Conservation (phyloP, 2,888 invertebrate species). For the Agrochola litura region DNA sequence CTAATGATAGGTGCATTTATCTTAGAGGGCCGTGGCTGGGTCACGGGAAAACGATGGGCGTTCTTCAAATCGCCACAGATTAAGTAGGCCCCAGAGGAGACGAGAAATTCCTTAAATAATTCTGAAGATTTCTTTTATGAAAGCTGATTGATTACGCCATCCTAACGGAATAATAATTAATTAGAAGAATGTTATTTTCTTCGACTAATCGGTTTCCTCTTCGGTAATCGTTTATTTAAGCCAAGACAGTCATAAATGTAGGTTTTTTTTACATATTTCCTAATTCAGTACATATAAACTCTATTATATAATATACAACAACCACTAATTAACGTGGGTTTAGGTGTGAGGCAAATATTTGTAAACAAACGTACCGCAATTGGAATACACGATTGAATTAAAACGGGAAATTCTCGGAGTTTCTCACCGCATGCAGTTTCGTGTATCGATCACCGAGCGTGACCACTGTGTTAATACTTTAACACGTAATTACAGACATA, state of each 20-base stretch:
- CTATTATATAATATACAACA: background rate
- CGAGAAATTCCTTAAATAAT: conserved; percentile 58
- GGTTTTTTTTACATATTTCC: background rate
- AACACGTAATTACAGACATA: conserved; percentile 51
- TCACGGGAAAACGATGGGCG: conserved; percentile 62
- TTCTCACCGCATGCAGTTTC: conserved; percentile 42
- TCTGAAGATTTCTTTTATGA: conserved; percentile 41
- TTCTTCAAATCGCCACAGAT: conserved; percentile 63
- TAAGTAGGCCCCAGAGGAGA: conserved; percentile 42
- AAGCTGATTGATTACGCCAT: conserved; percentile 46
- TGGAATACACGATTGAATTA: conserved; percentile 34
- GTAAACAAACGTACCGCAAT: conserved; percentile 44
- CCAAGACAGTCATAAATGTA: background rate
- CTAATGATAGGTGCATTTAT: conserved; percentile 69
- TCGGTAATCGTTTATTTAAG: conserved; percentile 2
- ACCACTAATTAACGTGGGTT: conserved; percentile 34
- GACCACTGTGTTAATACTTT: conserved; percentile 53
- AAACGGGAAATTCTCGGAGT: conserved; percentile 39
- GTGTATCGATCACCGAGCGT: conserved; percentile 45
- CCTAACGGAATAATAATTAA: conserved; percentile 35
- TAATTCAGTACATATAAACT: background rate
- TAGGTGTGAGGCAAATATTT: conserved; percentile 50
- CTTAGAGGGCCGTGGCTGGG: conserved; percentile 62
- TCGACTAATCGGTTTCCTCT: conserved; percentile 21
- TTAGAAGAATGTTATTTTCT: conserved; percentile 20